Evolutionary conservation across 2,888 invertebrate species (phyloP), one percentile per base, ranked within the genome.

Genomic region (Rhogogaster chlorosoma): DNA sequence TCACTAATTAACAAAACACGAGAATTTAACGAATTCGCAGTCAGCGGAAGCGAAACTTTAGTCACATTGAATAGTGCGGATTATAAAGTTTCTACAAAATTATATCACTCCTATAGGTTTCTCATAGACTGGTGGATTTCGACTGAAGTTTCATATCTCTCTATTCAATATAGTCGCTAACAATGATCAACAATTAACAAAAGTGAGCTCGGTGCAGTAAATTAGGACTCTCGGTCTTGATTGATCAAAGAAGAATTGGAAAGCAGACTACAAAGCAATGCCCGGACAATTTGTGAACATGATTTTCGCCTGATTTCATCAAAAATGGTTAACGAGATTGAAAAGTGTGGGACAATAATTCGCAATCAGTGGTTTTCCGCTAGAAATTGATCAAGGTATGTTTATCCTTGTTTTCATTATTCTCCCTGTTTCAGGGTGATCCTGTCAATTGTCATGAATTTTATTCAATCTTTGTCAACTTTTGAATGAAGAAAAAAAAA

Each of bases 321-420:
- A 36, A 80, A 80, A 61, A 80, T 80, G 80, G 42, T 45, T 36
- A 32, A 32, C 2, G 53, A 53, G n/a, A 10, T n/a, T n/a, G 7
- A 80, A 57, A 38, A 38, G 57, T 80, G 38, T 38, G 22, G 10
- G 38, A 80, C n/a, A 29, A 61, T 80, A 2, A 22, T 36, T 61
- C 7, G 36, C 57, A 61, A 38, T 38, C 61, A 15, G 38, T 57
- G 22, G 22, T 80, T 61, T 22, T 61, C 61, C 29, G 9, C 29
- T 67, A 67, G 32, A 45, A 83, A 32, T 83, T 83, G 83, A 67
- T 29, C 10, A 83, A 83, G 83, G 83, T 83, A 83, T 18, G 67
- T 45, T 45, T 38, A 45, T 45, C 3, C 12, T 12, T 12, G 42
- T 22, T 26, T 12, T 64, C 22, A 45, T 67, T 42, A 1, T 77